Base-by-base conservation (phyloP, 2,113 vertebrate species). In the Cettia cetti region DNA sequence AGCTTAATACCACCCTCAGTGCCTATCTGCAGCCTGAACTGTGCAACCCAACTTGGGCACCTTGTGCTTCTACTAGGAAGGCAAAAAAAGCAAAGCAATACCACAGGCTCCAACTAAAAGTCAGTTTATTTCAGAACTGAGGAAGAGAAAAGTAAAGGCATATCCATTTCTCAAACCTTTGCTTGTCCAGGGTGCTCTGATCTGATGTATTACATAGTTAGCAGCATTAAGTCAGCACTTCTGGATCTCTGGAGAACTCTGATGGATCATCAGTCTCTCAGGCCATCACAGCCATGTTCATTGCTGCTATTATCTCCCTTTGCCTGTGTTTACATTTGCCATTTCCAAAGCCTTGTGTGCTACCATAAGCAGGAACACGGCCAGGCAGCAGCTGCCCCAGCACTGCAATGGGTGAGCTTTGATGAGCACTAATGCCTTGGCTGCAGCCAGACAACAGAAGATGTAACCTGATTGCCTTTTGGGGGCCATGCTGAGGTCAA, bases 51-150 rank as follows among this genome's bases (percentile, higher is more conserved):
- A 21, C 30, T 70, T 54, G 24, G 23, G 7, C 20, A 66, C n/a
- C 26, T 80, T 70, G 42, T 82, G 15, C 26, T 91, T 78, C 56
- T 76, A 52, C 35, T 37, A 47, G 49, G 24, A 84, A 84, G 31
- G n/a, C 65, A 89, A 47, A 83, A 83, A 60, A 56, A 76, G 37
- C 31, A 91, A 79, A 79, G 61, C 18, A 60, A 44, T 57, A 82
- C 18, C 15, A 5, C 10, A 61, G 45, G 16, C 11, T 53, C 40
- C 15, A 31, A 24, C 11, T 57, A 53, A 78, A 92, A 89, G 45
- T 37, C 40, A 24, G 26, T 56, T 75, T 75, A 39, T 52, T 60
- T 86, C 70, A 50, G 65, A 87, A 72, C 2, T 13, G 11, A 6
- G 23, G 35, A 54, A 72, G 30, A 45, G 35, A 54, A 72, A 26